phyloP scores from a whole-genome alignment of 2,797 vertebrate genomes.

The Chiroxiphia lanceolata region DNA sequence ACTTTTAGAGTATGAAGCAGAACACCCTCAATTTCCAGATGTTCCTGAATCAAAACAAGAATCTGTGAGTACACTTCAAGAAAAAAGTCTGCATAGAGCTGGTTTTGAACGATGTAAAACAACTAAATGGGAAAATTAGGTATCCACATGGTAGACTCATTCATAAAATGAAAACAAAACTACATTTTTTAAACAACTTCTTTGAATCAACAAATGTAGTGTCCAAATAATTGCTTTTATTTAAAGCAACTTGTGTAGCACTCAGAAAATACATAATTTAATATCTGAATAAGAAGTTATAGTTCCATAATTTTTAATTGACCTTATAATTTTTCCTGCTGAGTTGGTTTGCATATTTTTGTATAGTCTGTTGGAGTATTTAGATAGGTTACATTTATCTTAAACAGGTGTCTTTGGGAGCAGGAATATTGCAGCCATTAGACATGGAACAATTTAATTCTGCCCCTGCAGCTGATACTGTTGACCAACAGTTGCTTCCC shows the following conservation, averaged over 20 bases:
- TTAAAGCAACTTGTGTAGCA: neutral
- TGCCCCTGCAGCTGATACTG: neutral
- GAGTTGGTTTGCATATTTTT: neutral
- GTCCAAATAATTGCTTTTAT: neutral
- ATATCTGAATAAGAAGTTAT: neutral
- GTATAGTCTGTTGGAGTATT: neutral
- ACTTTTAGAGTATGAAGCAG: constrained; percentile 78
- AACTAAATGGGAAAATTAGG: neutral
- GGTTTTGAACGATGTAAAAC: neutral
- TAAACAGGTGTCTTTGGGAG: constrained; percentile 67
- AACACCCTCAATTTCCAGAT: constrained; percentile 68
- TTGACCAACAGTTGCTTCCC: neutral
- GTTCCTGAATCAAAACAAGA: constrained; percentile 27
- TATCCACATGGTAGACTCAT: neutral
- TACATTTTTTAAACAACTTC: neutral
- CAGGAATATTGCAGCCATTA: constrained; percentile 9
- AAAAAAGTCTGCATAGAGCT: neutral
- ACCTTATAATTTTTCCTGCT: neutral
- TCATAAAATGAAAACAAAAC: neutral
- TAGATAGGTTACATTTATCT: neutral
- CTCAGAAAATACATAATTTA: too few relatives aligned
- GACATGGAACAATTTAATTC: constrained; percentile 14
- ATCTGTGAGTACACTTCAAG: neutral
- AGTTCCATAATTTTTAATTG: neutral
- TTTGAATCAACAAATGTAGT: neutral